A percentile compares a stretch with the other conserved stretches of the same genome.
These are phyloP conservation scores for Drosophila azteca DNA, from an alignment of 1,140 invertebrate genomes.

Conservation along the genomic window DNA sequence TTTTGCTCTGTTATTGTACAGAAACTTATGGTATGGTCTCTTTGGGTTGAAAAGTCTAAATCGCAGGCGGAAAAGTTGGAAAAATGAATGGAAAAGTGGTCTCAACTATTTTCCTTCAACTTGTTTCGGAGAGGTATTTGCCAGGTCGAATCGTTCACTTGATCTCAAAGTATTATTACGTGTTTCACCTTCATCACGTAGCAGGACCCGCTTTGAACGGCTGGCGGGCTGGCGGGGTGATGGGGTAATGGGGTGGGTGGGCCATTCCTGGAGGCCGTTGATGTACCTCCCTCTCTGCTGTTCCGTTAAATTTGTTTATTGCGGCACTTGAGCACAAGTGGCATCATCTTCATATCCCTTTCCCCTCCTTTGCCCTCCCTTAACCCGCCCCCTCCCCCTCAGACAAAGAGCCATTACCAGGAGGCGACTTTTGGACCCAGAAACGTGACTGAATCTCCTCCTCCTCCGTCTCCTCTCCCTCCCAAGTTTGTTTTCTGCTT, in stretches of 20 bases:
- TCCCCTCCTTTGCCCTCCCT: not conserved
- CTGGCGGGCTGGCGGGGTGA: too few relatives aligned
- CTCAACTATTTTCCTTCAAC: conserved; percentile 1
- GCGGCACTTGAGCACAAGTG: conserved; percentile 79
- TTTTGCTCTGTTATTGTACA: too few relatives aligned
- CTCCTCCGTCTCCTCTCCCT: conserved; percentile 13
- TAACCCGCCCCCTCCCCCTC: conserved; percentile 1
- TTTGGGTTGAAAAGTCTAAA: too few relatives aligned
- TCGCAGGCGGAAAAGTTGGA: too few relatives aligned
- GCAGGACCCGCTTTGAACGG: conserved; percentile 15
- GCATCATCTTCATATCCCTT: conserved; percentile 66
- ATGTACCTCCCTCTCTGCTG: conserved; percentile 31
- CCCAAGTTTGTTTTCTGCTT: conserved; percentile 54
- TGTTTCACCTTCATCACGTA: conserved; percentile 68
- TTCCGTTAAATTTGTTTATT: conserved; percentile 78
- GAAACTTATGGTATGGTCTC: too few relatives aligned
- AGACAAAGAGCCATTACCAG: conserved; percentile 36
- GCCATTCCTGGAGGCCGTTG: conserved; percentile 43
- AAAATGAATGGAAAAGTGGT: not conserved
- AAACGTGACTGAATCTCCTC: conserved; percentile 59
- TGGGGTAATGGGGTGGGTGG: not conserved
- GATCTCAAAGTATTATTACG: conserved; percentile 17
- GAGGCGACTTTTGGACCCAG: conserved; percentile 54
- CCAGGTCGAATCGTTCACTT: not conserved
- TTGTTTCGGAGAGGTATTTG: not conserved